Evolutionary conservation across 2,113 vertebrate species (phyloP).

Genomic region (Grammatotria lemairii): DNA sequence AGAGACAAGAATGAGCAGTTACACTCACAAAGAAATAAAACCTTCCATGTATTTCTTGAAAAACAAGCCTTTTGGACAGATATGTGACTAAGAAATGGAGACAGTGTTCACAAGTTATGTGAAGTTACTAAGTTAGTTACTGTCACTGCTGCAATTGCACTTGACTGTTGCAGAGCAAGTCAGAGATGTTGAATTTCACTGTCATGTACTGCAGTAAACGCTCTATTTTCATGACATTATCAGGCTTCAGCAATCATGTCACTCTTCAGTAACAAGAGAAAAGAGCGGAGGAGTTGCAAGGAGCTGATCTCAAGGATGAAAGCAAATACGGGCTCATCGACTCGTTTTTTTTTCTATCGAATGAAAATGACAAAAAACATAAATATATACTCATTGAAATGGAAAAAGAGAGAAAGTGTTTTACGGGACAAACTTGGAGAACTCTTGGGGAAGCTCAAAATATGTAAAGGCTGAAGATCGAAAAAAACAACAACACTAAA

Average conservation of each 20-base stretch:
- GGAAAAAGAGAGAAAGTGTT: background rate
- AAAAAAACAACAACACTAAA: background rate
- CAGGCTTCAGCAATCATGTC: background rate
- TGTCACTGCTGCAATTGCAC: background rate
- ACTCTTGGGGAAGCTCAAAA: background rate
- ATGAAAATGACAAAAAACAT: background rate
- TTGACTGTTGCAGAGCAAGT: background rate
- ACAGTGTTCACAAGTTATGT: background rate
- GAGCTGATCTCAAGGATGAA: background rate
- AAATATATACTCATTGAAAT: background rate
- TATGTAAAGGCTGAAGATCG: background rate
- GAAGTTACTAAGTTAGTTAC: background rate
- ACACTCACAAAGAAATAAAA: background rate
- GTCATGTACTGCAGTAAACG: background rate
- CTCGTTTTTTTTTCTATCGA: rapidly evolving
- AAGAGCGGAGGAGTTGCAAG: background rate
- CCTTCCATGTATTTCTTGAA: background rate
- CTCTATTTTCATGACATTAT: background rate
- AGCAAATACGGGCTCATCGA: background rate
- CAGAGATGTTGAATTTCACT: background rate
- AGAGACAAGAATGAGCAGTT: background rate
- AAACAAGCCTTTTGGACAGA: background rate
- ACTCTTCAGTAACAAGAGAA: background rate
- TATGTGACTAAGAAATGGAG: background rate
- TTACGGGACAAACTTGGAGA: background rate